A percentile compares a stretch with the other conserved stretches of the same genome.
These are phyloP conservation scores for Acanthopleura granulata DNA, from an alignment of 2,888 invertebrate genomes.

Conservation along the genomic window DNA sequence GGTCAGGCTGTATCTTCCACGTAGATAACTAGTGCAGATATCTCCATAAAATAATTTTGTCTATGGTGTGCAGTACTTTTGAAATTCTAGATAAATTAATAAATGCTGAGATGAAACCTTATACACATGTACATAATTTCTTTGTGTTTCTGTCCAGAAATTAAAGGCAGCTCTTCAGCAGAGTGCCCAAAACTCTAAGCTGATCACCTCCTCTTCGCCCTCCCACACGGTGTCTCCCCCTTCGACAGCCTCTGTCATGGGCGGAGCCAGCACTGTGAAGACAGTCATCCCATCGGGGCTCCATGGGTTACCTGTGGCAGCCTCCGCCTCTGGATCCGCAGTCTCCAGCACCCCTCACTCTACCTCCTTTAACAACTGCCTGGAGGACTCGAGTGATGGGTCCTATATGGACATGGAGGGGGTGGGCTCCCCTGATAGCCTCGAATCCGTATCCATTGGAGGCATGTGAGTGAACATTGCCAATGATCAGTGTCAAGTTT, in stretches of 20 bases:
- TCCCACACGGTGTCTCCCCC: slow-evolving; percentile 10
- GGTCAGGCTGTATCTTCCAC: no score
- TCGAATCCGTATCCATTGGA: slow-evolving; percentile 24
- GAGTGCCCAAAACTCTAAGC: slow-evolving; percentile 29
- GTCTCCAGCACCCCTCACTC: not conserved
- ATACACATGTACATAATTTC: no score
- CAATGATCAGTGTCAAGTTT: no score
- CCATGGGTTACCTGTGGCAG: slow-evolving; percentile 29
- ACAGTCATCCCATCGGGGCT: slow-evolving; percentile 29
- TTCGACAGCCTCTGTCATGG: slow-evolving; percentile 17
- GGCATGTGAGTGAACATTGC: not conserved
- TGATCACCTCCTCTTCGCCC: slow-evolving; percentile 3
- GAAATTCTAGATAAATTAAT: no score
- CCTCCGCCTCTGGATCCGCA: slow-evolving; percentile 15
- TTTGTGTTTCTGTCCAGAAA: slow-evolving; percentile 63
- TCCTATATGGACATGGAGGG: slow-evolving; percentile 11
- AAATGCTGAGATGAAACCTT: no score
- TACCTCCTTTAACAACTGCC: not conserved
- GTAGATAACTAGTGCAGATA: no score
- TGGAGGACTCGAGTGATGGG: slow-evolving; percentile 8
- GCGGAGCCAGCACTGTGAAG: slow-evolving; percentile 13
- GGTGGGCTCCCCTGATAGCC: slow-evolving; percentile 23
- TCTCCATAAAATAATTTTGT: no score
- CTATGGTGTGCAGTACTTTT: no score
- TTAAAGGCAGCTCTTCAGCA: slow-evolving; percentile 71